Evolutionary conservation across 2,888 invertebrate species (phyloP).

Genomic region (Lypha dubia): DNA sequence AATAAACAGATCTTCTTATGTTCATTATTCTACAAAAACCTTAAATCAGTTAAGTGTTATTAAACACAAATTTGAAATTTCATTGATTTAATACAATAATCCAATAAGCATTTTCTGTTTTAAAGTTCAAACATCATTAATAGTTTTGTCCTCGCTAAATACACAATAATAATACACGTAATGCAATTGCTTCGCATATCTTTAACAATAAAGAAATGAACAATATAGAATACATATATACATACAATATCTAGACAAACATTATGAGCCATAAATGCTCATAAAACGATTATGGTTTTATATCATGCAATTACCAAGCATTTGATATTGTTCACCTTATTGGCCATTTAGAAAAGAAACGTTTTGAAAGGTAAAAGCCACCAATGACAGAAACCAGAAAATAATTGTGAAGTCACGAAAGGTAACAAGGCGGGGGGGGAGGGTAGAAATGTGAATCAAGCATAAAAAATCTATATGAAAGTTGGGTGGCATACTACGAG

Average conservation of each 20-base stretch:
- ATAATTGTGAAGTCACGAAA: slow-evolving; percentile 4
- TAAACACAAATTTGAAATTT: neutral
- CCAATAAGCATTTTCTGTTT: neutral
- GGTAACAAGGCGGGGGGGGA: neutral
- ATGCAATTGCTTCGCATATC: neutral
- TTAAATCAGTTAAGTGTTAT: neutral
- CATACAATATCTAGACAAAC: slow-evolving; percentile 34
- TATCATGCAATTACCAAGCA: slow-evolving; percentile 51
- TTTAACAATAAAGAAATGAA: neutral
- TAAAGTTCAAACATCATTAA: neutral
- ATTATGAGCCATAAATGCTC: slow-evolving; percentile 51
- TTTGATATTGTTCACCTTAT: slow-evolving; percentile 55
- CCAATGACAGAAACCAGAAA: slow-evolving; percentile 25
- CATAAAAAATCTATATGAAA: slow-evolving; percentile 7
- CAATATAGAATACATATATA: neutral
- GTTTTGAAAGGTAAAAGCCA: slow-evolving; percentile 29
- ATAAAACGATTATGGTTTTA: slow-evolving; percentile 59
- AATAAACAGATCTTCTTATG: neutral
- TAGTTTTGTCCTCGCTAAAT: neutral
- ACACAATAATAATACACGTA: neutral
- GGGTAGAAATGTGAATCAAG: neutral
- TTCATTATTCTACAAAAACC: neutral
- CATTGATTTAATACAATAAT: neutral
- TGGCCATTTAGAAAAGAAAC: slow-evolving; percentile 17
- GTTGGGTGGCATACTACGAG: neutral